phyloP scores from a whole-genome alignment of 2,888 invertebrate species.

The Cephalotes varians region DNA sequence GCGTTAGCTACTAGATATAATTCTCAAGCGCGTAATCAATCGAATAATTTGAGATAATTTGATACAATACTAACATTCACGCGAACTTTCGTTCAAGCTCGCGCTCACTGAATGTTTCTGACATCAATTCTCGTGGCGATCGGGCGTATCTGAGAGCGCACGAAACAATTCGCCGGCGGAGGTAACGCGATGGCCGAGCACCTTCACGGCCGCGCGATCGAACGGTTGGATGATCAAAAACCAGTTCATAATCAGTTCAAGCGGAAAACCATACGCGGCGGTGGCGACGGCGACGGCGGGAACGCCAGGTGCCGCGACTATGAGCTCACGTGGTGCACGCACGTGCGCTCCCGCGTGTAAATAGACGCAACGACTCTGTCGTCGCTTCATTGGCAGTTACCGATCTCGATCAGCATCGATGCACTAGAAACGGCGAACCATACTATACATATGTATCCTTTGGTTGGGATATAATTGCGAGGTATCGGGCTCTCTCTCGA shows the following conservation, averaged over 20 bases:
- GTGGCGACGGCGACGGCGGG: constrained; percentile 37
- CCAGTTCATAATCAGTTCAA: constrained; percentile 83
- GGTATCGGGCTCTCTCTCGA: constrained; percentile 61
- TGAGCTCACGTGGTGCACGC: constrained; percentile 66
- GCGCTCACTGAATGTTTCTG: constrained; percentile 2
- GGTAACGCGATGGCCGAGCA: constrained; percentile 71
- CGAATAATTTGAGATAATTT: background rate
- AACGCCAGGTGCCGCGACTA: constrained; percentile 12
- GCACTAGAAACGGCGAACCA: constrained; percentile 46
- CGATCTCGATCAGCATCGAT: constrained; percentile 41
- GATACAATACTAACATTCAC: background rate
- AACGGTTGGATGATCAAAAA: constrained; percentile 84
- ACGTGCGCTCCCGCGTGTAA: constrained; percentile 59
- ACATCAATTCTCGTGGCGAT: constrained; percentile 66
- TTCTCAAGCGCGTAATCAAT: background rate
- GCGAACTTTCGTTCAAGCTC: background rate
- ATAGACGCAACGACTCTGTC: constrained; percentile 41
- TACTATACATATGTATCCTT: constrained; percentile 48
- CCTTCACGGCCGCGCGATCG: constrained; percentile 75
- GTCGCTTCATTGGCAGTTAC: constrained; percentile 12
- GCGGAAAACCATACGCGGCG: constrained; percentile 79
- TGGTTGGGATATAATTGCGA: constrained; percentile 65
- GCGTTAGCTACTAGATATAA: background rate
- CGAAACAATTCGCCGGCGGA: constrained; percentile 67
- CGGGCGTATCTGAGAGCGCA: constrained; percentile 67